These are phyloP conservation scores for Tokudaia muenninki DNA, from an alignment of 2,797 vertebrate species.

Conservation along the genomic window DNA sequence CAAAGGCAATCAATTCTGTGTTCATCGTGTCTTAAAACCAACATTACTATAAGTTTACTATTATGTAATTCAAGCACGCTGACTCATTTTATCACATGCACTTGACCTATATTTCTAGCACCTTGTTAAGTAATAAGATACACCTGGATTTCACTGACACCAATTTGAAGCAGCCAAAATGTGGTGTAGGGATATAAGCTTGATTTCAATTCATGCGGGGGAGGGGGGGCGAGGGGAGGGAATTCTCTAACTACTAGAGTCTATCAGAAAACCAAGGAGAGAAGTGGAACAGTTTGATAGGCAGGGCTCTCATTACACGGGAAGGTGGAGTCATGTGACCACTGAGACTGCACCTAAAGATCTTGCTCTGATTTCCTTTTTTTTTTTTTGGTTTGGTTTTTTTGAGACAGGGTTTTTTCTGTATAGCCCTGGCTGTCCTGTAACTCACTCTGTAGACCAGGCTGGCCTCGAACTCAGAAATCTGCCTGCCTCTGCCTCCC, in stretches of 20 bases:
- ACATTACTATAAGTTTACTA: background rate
- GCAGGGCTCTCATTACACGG: background rate
- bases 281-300: background rate
- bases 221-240: too few species aligned
- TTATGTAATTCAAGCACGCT: background rate
- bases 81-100: background rate
- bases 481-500: too few species aligned
- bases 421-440: too few species aligned
- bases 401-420: too few species aligned
- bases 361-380: background rate
- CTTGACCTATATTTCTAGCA: background rate
- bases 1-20: background rate
- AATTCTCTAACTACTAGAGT: background rate
- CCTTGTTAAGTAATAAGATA: background rate
- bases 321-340: background rate
- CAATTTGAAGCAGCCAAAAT: background rate
- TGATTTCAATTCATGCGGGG: background rate
- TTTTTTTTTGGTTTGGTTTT: too few species aligned
- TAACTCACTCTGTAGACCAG: too few species aligned
- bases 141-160: background rate
- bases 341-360: background rate
- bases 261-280: background rate
- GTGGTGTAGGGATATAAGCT: background rate
- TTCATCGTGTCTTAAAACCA: constrained; percentile 35
- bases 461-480: too few species aligned